Percentiles rank a stretch among this genome's conserved stretches.
Evolutionary conservation across 2,888 invertebrate genomes (phyloP).

Genomic region (Sminthurinus aureus): DNA sequence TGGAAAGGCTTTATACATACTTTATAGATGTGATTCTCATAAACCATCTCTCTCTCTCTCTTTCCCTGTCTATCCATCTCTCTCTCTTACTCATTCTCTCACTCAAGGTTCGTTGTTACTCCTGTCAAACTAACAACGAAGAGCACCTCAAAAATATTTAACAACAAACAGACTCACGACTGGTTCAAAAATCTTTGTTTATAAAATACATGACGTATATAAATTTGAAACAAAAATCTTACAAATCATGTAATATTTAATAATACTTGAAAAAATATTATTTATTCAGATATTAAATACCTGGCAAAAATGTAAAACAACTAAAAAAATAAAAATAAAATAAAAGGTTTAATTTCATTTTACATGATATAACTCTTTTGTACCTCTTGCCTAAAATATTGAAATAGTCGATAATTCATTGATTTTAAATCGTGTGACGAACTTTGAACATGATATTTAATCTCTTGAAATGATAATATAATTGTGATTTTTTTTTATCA

Average conservation of each 20-base stretch:
- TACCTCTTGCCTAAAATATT: too few relatives aligned
- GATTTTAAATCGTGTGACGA: too few relatives aligned
- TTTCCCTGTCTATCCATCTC: neutral
- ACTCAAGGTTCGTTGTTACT: neutral
- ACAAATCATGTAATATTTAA: neutral
- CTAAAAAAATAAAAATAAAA: neutral
- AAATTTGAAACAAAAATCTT: constrained; percentile 7
- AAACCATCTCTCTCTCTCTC: constrained; percentile 31
- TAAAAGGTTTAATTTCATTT: too few relatives aligned
- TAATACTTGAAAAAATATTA: too few relatives aligned
- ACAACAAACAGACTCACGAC: neutral
- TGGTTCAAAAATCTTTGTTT: neutral
- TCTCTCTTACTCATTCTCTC: neutral
- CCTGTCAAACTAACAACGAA: constrained; percentile 25
- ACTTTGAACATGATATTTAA: too few relatives aligned
- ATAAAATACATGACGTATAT: neutral
- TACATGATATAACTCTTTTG: too few relatives aligned
- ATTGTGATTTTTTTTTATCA: too few relatives aligned
- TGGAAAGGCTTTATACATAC: constrained; percentile 40
- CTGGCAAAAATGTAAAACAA: neutral
- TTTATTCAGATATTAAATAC: neutral
- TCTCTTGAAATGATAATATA: too few relatives aligned
- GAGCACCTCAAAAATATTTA: constrained; percentile 17
- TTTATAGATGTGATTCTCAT: constrained; percentile 39
- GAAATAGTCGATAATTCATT: too few relatives aligned